Conservation (phyloP, 2,113 vertebrate species). For the Parotia lawesii region DNA sequence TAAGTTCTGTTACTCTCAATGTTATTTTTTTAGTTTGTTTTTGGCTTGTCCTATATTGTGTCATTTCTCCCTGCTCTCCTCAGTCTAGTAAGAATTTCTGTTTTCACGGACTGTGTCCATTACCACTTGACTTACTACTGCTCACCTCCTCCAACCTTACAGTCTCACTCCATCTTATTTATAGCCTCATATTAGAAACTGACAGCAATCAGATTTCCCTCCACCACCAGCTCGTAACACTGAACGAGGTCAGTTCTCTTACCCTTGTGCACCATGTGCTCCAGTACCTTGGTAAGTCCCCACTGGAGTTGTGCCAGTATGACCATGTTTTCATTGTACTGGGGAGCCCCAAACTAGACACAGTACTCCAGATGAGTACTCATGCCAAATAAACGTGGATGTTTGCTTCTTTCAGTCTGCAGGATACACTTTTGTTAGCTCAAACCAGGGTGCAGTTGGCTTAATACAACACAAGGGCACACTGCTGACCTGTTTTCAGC, state of each 20-base stretch:
- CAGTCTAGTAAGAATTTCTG: background rate
- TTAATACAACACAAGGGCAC: background rate
- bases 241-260: background rate
- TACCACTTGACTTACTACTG: background rate
- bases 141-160: background rate
- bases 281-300: background rate
- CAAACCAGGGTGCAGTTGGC: background rate
- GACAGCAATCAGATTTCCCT: background rate
- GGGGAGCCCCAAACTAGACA: background rate
- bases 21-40: background rate
- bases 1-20: background rate
- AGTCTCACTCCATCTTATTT: background rate
- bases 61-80: background rate
- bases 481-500: background rate
- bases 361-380: background rate
- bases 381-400: background rate
- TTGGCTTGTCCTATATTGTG: background rate
- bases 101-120: background rate
- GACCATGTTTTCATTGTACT: background rate
- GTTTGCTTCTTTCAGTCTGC: background rate
- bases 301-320: background rate
- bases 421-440: background rate
- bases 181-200: background rate
- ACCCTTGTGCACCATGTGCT: background rate
- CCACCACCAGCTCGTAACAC: background rate